Evolutionary conservation across 2,797 vertebrate genomes (phyloP).

Genomic region (Leptatherina wallacei): DNA sequence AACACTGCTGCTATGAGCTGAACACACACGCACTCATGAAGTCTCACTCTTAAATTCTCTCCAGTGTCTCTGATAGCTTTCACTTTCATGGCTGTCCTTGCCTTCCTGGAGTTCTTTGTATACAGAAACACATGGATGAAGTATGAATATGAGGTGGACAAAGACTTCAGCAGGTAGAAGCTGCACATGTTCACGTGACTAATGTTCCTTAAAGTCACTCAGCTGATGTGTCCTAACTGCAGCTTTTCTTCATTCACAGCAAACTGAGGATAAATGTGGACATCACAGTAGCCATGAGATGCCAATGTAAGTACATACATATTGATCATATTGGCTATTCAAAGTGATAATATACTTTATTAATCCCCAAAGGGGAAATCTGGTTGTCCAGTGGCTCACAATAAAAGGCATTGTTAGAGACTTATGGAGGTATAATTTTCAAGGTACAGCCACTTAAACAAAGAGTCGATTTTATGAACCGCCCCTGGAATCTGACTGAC

Average conservation of each 20-base stretch:
- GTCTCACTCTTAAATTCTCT: conserved; percentile 7
- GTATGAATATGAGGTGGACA: conserved; percentile 98
- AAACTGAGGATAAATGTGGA: conserved; percentile 97
- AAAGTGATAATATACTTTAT: too few species aligned
- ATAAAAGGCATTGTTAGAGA: too few species aligned
- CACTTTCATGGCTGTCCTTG: conserved; percentile 90
- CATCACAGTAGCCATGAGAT: conserved; percentile 98
- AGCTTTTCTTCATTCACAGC: conserved; percentile 79
- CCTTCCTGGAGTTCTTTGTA: conserved; percentile 95
- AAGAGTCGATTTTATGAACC: too few species aligned
- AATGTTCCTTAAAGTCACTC: neutral
- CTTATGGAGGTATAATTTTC: neutral
- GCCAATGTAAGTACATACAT: conserved; percentile 90
- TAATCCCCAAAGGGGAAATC: too few species aligned
- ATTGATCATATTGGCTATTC: too few species aligned
- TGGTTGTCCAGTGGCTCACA: too few species aligned
- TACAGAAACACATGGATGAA: conserved; percentile 98
- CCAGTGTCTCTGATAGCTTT: conserved; percentile 96
- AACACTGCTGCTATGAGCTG: neutral
- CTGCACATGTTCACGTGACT: accelerated
- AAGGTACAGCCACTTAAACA: neutral
- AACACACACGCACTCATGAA: neutral
- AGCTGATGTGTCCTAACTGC: neutral
- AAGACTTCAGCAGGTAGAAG: conserved; percentile 92
- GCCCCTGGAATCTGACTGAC: too few species aligned